These are phyloP conservation scores for Bungarus multicinctus DNA, from an alignment of 2,113 vertebrate genomes.

Conservation along the genomic window DNA sequence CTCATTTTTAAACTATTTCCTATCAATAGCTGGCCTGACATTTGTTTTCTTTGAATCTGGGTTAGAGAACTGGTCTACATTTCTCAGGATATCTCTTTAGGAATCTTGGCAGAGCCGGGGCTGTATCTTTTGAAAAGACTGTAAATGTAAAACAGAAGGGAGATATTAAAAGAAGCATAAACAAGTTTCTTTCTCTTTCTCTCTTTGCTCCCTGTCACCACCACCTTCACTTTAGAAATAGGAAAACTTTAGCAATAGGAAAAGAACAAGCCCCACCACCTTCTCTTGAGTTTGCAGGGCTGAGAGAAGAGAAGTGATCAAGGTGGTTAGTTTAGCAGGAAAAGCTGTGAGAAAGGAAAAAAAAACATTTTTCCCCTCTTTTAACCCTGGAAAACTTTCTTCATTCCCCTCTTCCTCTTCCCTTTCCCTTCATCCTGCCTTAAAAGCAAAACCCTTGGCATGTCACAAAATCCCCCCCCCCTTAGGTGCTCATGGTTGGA, in stretches of 20 bases:
- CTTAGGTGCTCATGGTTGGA: not conserved
- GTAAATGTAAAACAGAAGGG: slow-evolving; percentile 81
- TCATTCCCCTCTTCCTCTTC: not conserved
- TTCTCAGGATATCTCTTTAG: slow-evolving; percentile 73
- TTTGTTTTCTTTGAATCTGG: slow-evolving; percentile 72
- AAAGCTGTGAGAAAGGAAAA: not conserved
- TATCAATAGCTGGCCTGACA: slow-evolving; percentile 70
- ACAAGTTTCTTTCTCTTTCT: slow-evolving; percentile 44
- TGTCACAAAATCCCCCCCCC: not conserved
- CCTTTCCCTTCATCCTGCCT: not conserved
- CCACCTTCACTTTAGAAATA: not conserved
- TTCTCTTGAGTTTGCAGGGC: not conserved
- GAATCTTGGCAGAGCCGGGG: slow-evolving; percentile 76
- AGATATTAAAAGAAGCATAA: slow-evolving; percentile 68
- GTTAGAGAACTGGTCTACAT: slow-evolving; percentile 70
- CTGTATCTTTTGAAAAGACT: slow-evolving; percentile 74
- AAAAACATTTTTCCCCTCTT: not conserved
- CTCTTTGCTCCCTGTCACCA: slow-evolving; percentile 35
- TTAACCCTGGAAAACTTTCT: not conserved
- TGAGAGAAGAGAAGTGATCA: not conserved
- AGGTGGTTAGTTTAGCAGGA: not conserved
- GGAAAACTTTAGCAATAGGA: not conserved
- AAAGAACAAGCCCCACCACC: not conserved
- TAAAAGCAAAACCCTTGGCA: not conserved
- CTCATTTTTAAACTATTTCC: slow-evolving; percentile 80